These are phyloP conservation scores for Elephantulus edwardii DNA, from an alignment of 2,113 vertebrate species.

Conservation along the genomic window DNA sequence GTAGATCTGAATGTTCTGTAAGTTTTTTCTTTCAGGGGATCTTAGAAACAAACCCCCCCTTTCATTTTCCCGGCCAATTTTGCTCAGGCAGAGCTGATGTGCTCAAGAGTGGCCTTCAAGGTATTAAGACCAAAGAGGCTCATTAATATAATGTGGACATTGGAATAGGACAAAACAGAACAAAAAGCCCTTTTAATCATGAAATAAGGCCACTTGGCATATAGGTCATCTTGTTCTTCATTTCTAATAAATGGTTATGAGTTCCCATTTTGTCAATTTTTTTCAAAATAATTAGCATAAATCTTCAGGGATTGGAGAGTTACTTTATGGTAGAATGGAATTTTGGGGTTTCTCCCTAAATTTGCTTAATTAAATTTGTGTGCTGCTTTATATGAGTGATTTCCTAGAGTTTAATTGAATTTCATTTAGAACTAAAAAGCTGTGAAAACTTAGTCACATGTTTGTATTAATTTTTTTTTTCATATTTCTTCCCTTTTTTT, in stretches of 20 bases:
- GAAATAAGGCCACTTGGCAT: background rate
- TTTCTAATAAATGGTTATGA: background rate
- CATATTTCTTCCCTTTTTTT: no score
- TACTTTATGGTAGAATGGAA: background rate
- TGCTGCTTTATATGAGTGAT: conserved; percentile 35
- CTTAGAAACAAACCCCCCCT: conserved; percentile 17
- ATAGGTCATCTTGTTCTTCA: background rate
- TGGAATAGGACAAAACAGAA: background rate
- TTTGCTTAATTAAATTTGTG: conserved; percentile 29
- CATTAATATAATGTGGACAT: background rate
- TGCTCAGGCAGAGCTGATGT: background rate
- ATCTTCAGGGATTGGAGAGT: conserved; percentile 1
- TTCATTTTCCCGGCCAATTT: background rate
- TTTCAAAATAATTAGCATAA: background rate
- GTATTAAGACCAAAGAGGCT: background rate
- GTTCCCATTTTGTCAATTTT: conserved; percentile 13
- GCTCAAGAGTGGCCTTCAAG: background rate
- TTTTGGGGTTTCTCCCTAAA: background rate
- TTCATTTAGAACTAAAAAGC: conserved; percentile 37
- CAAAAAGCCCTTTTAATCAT: background rate
- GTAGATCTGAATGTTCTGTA: background rate
- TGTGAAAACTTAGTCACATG: conserved; percentile 14
- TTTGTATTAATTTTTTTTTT: no score
- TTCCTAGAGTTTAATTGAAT: conserved; percentile 4
- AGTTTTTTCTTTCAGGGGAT: background rate